Percentiles rank a stretch among this genome's conserved stretches.
These are phyloP conservation scores for Hylaea fasciaria DNA, from an alignment of 2,888 invertebrate genomes.

Conservation along the genomic window DNA sequence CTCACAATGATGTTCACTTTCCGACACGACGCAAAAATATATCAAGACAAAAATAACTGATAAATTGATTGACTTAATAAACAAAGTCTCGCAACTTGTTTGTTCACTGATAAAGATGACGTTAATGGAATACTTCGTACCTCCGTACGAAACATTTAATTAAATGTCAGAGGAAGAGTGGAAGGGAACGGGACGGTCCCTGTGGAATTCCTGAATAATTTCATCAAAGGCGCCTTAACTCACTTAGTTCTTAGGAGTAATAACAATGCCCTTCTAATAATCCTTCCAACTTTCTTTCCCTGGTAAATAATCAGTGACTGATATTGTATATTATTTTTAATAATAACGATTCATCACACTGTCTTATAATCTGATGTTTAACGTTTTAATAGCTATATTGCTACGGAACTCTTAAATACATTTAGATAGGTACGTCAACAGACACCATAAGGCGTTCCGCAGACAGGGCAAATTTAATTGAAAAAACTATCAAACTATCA, in stretches of 20 bases:
- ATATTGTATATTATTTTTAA: no score
- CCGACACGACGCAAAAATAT: neutral
- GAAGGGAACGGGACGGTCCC: slow-evolving; percentile 8
- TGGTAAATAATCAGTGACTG: no score
- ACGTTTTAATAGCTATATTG: no score
- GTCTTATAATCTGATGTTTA: no score
- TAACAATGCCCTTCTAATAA: neutral
- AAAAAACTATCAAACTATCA: no score
- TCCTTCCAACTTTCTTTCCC: neutral
- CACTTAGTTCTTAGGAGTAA: neutral
- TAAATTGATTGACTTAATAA: slow-evolving; percentile 1
- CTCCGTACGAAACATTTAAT: slow-evolving; percentile 6
- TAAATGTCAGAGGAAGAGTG: slow-evolving; percentile 10
- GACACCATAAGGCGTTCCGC: no score
- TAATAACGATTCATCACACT: no score
- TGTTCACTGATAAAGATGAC: slow-evolving; percentile 3
- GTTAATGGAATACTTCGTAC: slow-evolving; percentile 11
- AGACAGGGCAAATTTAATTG: no score
- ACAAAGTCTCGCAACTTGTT: slow-evolving; percentile 10
- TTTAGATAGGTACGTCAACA: no score
- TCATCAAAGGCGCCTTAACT: neutral
- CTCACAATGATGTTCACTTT: no score
- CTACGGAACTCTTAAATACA: no score
- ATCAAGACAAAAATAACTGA: neutral
- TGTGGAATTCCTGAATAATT: slow-evolving; percentile 14